Evolutionary conservation across 2,113 vertebrate species (phyloP), one percentile per base, ranked within the genome.

Genomic region (Mohoua ochrocephala): DNA sequence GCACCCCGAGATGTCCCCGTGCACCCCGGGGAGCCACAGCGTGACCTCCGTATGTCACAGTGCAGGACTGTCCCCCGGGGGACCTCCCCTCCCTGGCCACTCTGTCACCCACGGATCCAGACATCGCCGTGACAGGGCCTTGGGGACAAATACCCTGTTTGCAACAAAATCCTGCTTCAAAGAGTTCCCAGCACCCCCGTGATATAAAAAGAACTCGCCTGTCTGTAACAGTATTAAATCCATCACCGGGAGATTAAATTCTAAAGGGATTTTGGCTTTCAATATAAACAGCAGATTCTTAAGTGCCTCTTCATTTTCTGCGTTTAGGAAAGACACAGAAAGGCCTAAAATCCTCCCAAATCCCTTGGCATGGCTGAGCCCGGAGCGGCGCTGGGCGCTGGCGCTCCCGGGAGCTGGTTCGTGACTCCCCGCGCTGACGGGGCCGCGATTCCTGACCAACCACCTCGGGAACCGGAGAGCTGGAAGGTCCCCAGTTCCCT

Each of bases 261-360:
- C 96, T 93, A 94, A 96, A 87, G 94, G 95, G 96, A 97, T 97
- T 97, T 96, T 67, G 84, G 82, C 91, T 96, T 97, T 97, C 92
- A 93, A 71, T 95, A 97, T 90, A 91, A 96, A 94, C 94, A 96
- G 96, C 93, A 67, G 92, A 93, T 95, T 93, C 95, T 97, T 95
- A 96, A 96, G 91, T 89, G 95, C 89, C 94, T 96, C 95, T 96
- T 97, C 95, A 95, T 97, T 96, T 97, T 96, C 94, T 82, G 78
- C 16, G 0, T 91, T 94, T 76, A 60, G 89, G 74, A 84, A 94
- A 96, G 93, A 89, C 93, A 89, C 52, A 87, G 94, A 87, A 95
- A 89, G 69, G 64, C 84, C 91, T 61, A 8, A 96, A 96, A 96
- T 91, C 95, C 95, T 69, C 74, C 50, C 53, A 87, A 90, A 96